A percentile compares a stretch with the other conserved stretches of the same genome.
Conservation (phyloP, 2,797 vertebrate genomes). For the Tokudaia tokunoshimensis region DNA sequence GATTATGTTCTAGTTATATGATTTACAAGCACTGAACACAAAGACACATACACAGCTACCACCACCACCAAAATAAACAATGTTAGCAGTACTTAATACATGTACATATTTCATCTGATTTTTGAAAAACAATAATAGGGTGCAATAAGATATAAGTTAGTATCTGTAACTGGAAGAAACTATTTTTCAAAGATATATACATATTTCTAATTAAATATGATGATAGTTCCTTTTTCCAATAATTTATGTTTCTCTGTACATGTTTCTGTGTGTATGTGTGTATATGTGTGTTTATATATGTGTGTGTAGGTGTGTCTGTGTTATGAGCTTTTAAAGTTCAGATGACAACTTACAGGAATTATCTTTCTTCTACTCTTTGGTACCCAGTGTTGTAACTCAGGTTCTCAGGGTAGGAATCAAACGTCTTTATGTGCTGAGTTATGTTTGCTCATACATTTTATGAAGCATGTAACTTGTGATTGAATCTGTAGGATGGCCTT, state of each 20-base stretch:
- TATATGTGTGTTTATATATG: neutral
- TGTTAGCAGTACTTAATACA: neutral
- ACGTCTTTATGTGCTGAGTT: neutral
- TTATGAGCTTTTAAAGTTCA: neutral
- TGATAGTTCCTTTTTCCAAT: neutral
- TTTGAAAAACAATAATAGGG: neutral
- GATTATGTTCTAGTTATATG: neutral
- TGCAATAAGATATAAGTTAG: neutral
- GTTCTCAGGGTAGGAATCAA: too few species aligned
- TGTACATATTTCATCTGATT: neutral
- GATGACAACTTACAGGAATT: neutral
- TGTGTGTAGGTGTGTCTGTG: neutral
- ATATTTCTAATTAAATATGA: neutral
- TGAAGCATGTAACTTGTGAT: neutral
- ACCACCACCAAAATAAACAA: neutral
- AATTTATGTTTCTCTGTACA: neutral
- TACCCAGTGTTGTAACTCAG: too few species aligned
- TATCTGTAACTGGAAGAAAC: neutral
- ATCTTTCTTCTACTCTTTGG: neutral
- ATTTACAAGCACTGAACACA: neutral
- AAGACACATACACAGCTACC: neutral
- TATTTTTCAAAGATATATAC: neutral
- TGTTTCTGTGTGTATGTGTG: too few species aligned
- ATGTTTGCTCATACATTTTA: neutral
- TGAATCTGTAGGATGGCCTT: neutral